Evolutionary conservation across 2,888 invertebrate species (phyloP), one percentile per base, ranked within the genome.

Genomic region (Entomobrya proxima): DNA sequence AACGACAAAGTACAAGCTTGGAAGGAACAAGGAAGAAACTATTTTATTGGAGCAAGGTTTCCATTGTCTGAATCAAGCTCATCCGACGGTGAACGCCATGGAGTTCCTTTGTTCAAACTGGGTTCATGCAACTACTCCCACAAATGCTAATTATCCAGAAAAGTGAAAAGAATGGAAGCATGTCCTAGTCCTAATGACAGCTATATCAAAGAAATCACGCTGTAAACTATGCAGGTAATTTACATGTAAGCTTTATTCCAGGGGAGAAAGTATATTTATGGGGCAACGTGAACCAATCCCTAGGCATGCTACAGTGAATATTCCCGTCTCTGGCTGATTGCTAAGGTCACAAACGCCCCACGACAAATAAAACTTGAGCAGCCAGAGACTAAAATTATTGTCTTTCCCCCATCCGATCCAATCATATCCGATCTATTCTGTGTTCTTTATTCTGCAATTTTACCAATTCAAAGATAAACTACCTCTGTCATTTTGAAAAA

Each of bases 121-220:
- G 7, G 35, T 52, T 40, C 44, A 40, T 32, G 67, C 37, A 2
- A 67, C n/a, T n/a, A n/a, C n/a, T n/a, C n/a, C n/a, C n/a, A n/a
- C n/a, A n/a, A n/a, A n/a, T 11, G 47, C 55, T 58, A 4, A 11
- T 58, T 30, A 11, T 58, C 0, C 58, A 37, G 78, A 64, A 47
- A 64, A 47, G 64, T 27, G 79, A 50, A 30, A 11, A 52, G 69
- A 9, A 18, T 67, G 21, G 37, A 24, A 9, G 52, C 32, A 13
- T 79, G 79, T 52, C 79, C 79, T 21, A 67, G 79, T 52, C 79
- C 79, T 21, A 67, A 69, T 9, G 69, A 55, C 0, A 15, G 18
- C 0, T 79, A 69, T 27, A 50, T 47, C 0, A 69, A 67, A 6
- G 79, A 69, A 9, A 15, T 67, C 4, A 47, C 44, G 1, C n/a